phyloP scores from a whole-genome alignment of 2,888 invertebrate species.

The Amphipoea oculea region DNA sequence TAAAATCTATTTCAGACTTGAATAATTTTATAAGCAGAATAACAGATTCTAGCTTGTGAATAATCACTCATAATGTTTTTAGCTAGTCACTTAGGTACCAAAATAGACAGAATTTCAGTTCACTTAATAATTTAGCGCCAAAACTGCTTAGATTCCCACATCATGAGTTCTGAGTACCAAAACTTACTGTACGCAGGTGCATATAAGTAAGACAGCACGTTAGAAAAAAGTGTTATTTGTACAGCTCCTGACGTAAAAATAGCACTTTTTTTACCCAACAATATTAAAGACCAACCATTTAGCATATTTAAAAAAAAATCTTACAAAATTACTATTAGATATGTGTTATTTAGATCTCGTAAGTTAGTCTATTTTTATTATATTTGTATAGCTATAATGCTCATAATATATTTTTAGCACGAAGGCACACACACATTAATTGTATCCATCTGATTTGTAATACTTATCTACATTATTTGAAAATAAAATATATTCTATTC shows the following conservation, averaged over 20 bases:
- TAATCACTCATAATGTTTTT: background rate
- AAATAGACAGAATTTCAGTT: background rate
- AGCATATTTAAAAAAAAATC: no score
- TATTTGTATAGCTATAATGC: background rate
- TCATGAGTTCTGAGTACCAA: background rate
- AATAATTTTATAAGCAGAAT: background rate
- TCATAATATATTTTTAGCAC: background rate
- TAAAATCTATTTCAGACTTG: background rate
- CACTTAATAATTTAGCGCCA: background rate
- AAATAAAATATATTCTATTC: background rate
- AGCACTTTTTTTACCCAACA: no score
- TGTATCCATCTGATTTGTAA: background rate
- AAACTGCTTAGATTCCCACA: slow-evolving; percentile 3
- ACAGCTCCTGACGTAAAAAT: no score
- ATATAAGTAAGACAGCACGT: no score
- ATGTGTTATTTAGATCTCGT: background rate
- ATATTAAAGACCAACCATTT: no score
- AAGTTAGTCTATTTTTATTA: background rate
- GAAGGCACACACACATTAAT: background rate
- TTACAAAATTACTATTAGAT: background rate
- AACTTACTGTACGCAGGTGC: no score
- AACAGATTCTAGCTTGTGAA: background rate
- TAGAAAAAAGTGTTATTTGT: no score
- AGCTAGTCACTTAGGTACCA: background rate
- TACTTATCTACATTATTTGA: background rate